These are phyloP conservation scores for Chionoecetes opilio DNA, from an alignment of 1,140 invertebrate species.

Conservation along the genomic window DNA sequence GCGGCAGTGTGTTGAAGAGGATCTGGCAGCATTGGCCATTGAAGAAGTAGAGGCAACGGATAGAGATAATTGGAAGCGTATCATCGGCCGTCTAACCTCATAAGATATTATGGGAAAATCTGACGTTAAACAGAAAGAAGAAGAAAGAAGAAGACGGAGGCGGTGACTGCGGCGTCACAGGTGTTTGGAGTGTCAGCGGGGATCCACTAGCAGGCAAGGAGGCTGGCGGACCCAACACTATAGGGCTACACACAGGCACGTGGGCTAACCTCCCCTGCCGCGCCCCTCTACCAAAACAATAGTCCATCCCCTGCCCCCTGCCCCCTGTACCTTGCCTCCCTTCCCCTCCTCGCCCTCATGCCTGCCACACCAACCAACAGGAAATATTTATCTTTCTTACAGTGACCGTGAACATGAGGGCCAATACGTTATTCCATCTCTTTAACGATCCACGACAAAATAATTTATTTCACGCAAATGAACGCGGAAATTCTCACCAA, in stretches of 20 bases:
- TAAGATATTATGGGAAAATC: too few relatives aligned
- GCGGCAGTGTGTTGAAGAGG: too few relatives aligned
- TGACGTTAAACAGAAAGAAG: too few relatives aligned
- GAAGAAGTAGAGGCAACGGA: too few relatives aligned
- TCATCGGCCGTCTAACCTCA: too few relatives aligned
- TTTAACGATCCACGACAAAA: background rate
- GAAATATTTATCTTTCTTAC: background rate
- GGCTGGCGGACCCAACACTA: too few relatives aligned
- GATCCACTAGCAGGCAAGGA: too few relatives aligned
- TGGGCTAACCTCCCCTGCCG: background rate
- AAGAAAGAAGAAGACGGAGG: too few relatives aligned
- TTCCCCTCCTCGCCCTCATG: background rate
- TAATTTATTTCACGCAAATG: background rate
- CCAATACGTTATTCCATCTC: background rate
- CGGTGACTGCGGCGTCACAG: background rate
- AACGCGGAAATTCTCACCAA: background rate
- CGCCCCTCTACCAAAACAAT: constrained; percentile 1
- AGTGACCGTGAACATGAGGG: background rate
- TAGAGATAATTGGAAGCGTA: too few relatives aligned
- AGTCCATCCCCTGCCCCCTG: background rate
- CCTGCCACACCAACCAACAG: background rate
- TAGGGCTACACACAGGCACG: background rate
- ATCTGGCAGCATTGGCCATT: too few relatives aligned
- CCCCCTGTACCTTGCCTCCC: background rate
- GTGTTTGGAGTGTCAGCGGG: background rate